Conservation (phyloP, 2,113 vertebrate genomes). For the Platysteira castanea region DNA sequence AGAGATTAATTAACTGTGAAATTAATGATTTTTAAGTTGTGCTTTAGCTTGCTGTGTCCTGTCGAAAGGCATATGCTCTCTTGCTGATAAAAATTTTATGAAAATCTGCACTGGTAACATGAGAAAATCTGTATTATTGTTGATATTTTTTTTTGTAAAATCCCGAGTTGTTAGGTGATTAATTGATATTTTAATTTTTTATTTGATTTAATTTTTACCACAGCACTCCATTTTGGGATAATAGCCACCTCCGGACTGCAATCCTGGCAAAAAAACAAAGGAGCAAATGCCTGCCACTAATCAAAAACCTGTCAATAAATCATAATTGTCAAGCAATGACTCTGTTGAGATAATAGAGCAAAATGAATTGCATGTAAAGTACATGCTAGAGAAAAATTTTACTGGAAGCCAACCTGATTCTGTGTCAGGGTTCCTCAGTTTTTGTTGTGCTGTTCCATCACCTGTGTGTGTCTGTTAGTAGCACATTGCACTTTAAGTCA, state of each 20-base stretch:
- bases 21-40: not conserved
- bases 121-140: not conserved
- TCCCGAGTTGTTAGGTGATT: not conserved
- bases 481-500: accelerated
- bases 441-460: not conserved
- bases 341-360: not conserved
- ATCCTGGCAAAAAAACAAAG: not conserved
- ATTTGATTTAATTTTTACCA: not conserved
- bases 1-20: not conserved
- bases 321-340: not conserved
- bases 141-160: not conserved
- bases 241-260: not conserved
- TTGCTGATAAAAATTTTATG: not conserved
- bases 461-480: not conserved
- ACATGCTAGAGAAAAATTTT: accelerated
- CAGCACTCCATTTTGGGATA: not conserved
- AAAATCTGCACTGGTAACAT: not conserved
- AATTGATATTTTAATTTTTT: not conserved
- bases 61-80: not conserved
- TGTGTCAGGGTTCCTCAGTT: not conserved
- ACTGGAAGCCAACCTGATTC: not conserved
- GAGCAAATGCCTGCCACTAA: not conserved
- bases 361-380: not conserved
- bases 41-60: not conserved
- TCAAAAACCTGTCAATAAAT: not conserved